Conservation (phyloP, 2,888 invertebrate genomes). For the Dinocampus coccinellae region DNA sequence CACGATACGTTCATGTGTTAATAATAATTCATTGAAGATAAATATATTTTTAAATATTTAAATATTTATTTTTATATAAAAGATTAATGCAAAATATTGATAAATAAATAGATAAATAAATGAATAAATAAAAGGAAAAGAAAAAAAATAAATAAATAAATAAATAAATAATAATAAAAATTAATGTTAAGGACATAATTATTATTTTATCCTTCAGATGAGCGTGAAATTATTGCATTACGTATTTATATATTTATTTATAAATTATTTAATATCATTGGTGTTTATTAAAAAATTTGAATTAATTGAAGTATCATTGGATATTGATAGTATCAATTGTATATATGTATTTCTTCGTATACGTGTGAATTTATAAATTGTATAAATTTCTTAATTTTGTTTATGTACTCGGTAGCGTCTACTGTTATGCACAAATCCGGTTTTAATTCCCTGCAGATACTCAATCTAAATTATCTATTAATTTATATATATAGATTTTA, state of each 20-base stretch:
- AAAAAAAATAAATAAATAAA: no score
- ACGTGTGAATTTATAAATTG: neutral
- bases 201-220: neutral
- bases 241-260: neutral
- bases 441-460: conserved; percentile 12
- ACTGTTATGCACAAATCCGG: neutral
- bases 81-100: no score
- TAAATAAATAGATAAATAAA: no score
- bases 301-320: neutral
- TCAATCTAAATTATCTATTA: conserved; percentile 12
- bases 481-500: conserved; percentile 15
- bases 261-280: neutral
- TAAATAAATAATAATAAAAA: no score
- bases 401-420: neutral
- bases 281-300: neutral
- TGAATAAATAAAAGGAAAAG: no score
- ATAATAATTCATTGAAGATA: no score
- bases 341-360: neutral
- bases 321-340: neutral
- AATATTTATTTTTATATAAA: no score
- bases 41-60: no score
- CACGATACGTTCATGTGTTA: neutral
- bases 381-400: neutral
- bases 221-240: no score
- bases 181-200: no score